Evolutionary conservation across 2,113 vertebrate genomes (phyloP).

Genomic region (Cephalopterus ornatus): DNA sequence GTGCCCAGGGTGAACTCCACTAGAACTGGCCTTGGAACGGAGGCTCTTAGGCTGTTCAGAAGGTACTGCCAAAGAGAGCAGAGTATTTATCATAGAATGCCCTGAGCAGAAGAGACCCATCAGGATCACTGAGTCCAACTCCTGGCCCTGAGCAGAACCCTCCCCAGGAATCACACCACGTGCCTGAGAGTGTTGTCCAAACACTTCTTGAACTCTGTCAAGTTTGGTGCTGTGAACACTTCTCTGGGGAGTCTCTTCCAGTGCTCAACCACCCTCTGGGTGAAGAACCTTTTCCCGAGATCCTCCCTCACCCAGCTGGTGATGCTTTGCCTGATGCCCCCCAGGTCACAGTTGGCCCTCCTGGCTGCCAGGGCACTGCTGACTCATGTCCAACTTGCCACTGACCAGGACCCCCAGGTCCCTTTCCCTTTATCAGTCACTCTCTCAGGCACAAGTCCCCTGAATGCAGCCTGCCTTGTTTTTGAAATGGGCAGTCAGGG

Average conservation of each 20-base stretch:
- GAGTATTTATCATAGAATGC: background rate
- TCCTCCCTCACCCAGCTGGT: accelerated
- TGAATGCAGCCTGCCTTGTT: background rate
- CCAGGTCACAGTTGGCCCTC: background rate
- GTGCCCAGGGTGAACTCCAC: background rate
- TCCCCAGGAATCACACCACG: background rate
- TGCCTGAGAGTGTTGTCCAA: background rate
- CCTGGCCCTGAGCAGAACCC: background rate
- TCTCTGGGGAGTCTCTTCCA: background rate
- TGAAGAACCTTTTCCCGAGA: background rate
- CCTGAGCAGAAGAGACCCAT: background rate
- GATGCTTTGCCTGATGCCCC: background rate
- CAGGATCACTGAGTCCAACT: background rate
- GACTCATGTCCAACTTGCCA: background rate
- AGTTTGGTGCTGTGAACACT: background rate
- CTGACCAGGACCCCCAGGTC: accelerated
- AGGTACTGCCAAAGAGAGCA: background rate
- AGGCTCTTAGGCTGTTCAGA: background rate
- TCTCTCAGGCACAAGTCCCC: background rate
- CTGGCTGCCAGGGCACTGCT: background rate
- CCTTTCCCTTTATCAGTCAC: background rate
- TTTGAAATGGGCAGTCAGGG: background rate
- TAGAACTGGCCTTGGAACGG: background rate
- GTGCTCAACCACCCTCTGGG: no score
- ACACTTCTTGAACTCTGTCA: background rate